Base-by-base conservation (phyloP, 2,113 vertebrate species). In the Heliornis fulica region DNA sequence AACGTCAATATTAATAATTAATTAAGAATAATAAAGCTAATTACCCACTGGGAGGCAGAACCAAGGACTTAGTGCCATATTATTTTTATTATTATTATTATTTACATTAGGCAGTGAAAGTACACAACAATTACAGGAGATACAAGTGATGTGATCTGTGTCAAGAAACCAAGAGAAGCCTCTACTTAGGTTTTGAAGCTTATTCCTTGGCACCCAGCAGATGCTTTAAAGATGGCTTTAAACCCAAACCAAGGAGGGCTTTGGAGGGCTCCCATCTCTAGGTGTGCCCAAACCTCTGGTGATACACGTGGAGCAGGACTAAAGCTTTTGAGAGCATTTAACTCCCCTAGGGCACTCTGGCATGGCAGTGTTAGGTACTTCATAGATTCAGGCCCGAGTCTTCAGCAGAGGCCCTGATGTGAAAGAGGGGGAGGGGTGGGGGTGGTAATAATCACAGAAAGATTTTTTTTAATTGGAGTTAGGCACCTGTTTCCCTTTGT, bases 341-440 rank as follows among this genome's bases (percentile, higher is more conserved):
- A 16, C 19, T 2, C 22, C n/a, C 50, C 56, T 0, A 2, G 61
- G 54, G 10, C 5, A 15, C 40, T 29, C 26, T 50, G 75, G 13
- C 29, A 8, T 3, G 23, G 26, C 36, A 41, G 34, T 0, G 0
- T 18, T 6, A 1, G 18, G 32, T 9, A 2, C 36, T 10, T 28
- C 15, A 0, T 0, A 4, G 25, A 4, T 4, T 15, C 40, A 16
- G 45, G 50, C 36, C 50, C 3, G 19, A 18, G 5, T 10, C 79
- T 46, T 46, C 68, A 59, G n/a, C 51, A 28, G 5, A 2, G 28
- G 34, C 41, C 45, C 56, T 23, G 53, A 3, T 19, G 31, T 10
- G 60, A 25, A 34, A 71, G 31, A 2, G 26, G 32, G 32, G 83
- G 34, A 61, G n/a, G n/a, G n/a, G n/a, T n/a, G n/a, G n/a, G n/a